Evolutionary conservation across 37 sponge, comb jelly and placozoan genomes (phyloP).

Genomic region (Diacarnus erythraeanus): DNA sequence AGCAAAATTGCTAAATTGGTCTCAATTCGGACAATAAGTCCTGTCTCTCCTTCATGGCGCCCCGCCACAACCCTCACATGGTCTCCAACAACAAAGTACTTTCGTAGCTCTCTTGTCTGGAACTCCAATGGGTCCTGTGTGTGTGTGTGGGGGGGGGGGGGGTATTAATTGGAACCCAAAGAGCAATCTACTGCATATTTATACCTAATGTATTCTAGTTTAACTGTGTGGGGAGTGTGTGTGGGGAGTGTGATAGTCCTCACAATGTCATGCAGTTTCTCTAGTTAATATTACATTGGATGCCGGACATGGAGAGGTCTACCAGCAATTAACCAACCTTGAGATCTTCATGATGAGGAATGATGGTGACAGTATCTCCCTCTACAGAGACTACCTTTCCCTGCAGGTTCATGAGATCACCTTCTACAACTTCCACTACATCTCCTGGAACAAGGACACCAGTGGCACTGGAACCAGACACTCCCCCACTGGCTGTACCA

Average conservation of each 20-base stretch:
- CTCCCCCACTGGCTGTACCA: constrained; percentile 11
- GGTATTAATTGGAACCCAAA: too few species aligned
- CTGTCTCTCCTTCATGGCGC: constrained; percentile 92
- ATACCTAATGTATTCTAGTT: too few species aligned
- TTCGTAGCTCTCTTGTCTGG: constrained; percentile 70
- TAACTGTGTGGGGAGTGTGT: too few species aligned
- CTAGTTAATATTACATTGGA: too few species aligned
- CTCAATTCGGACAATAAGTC: constrained; percentile 92
- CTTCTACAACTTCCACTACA: constrained; percentile 91
- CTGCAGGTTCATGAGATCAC: constrained; percentile 86
- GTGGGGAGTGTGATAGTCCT: too few species aligned
- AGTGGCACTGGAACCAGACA: not conserved
- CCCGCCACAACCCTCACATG: constrained; percentile 96
- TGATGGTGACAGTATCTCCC: constrained; percentile 78
- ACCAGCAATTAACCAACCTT: constrained; percentile 34
- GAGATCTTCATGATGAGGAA: constrained; percentile 92
- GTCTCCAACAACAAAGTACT: constrained; percentile 92
- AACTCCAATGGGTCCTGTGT: constrained; percentile 85
- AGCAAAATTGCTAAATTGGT: constrained; percentile 83
- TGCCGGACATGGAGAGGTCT: not conserved
- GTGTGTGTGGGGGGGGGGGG: not conserved
- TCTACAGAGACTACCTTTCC: constrained; percentile 86
- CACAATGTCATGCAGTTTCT: too few species aligned
- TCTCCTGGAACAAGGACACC: constrained; percentile 82
- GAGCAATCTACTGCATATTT: too few species aligned